A percentile compares a stretch with the other conserved stretches of the same genome.
Conservation (phyloP, 2,888 invertebrate species). For the Harmothoe impar region DNA sequence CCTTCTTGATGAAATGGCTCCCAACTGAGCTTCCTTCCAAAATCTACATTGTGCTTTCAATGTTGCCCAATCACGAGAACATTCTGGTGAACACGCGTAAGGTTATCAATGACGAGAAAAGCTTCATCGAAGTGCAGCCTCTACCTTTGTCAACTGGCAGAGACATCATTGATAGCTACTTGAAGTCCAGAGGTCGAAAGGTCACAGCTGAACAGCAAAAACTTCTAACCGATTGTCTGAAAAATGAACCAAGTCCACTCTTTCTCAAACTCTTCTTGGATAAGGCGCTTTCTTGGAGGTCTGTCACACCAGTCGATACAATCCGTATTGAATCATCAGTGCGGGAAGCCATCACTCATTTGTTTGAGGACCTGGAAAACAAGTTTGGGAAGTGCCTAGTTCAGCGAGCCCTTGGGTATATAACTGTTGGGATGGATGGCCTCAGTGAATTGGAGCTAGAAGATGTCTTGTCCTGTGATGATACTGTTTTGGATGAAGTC, state of each 20-base stretch:
- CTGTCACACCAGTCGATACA: conserved; percentile 69
- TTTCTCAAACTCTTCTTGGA: conserved; percentile 80
- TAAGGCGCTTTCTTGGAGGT: conserved; percentile 77
- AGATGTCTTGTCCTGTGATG: conserved; percentile 80
- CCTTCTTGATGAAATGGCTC: conserved; percentile 78
- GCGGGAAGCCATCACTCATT: conserved; percentile 74
- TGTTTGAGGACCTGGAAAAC: conserved; percentile 77
- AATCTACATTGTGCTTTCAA: conserved; percentile 77
- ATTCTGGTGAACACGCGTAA: conserved; percentile 74
- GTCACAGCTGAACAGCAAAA: conserved; percentile 60
- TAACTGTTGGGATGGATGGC: conserved; percentile 76
- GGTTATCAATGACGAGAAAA: conserved; percentile 69
- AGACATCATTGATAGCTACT: conserved; percentile 65
- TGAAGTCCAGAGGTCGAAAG: conserved; percentile 48
- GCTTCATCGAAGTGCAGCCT: conserved; percentile 75
- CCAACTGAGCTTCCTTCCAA: conserved; percentile 76
- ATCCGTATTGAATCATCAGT: conserved; percentile 73
- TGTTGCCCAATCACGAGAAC: conserved; percentile 74
- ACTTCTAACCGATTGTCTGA: conserved; percentile 73
- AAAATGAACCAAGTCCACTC: conserved; percentile 75
- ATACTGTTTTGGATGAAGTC: conserved; percentile 76
- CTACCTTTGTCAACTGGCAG: conserved; percentile 74
- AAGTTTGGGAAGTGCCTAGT: conserved; percentile 77
- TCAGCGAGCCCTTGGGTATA: conserved; percentile 73
- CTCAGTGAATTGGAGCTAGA: conserved; percentile 80